phyloP scores from a whole-genome alignment of 2,888 invertebrate species.

The Anarsia innoxiella region DNA sequence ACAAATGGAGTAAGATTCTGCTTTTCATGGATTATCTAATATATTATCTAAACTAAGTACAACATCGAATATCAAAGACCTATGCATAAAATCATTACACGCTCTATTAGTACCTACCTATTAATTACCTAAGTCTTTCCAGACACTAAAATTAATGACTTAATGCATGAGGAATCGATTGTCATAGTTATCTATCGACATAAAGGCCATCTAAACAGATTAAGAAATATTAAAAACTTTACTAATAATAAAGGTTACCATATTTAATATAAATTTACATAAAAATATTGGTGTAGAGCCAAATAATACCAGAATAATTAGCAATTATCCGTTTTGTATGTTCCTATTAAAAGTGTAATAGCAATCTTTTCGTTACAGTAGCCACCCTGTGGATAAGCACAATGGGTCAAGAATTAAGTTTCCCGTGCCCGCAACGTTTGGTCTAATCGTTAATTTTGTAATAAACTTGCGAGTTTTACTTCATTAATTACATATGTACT shows the following conservation, averaged over 20 bases:
- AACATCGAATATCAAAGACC: neutral
- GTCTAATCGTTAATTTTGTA: too few relatives aligned
- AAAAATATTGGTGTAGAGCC: too few relatives aligned
- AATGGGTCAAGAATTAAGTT: neutral
- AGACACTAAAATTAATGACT: neutral
- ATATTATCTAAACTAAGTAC: neutral
- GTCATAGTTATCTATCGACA: neutral
- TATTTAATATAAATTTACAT: too few relatives aligned
- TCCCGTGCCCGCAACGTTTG: too few relatives aligned
- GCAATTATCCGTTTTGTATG: neutral
- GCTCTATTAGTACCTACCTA: neutral
- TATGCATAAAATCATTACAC: too few relatives aligned
- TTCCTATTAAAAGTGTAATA: neutral
- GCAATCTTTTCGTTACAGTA: neutral
- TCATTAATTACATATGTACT: too few relatives aligned
- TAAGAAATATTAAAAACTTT: neutral
- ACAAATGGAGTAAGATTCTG: slow-evolving; percentile 4
- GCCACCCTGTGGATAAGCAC: neutral
- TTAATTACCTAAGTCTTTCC: neutral
- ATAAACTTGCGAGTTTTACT: too few relatives aligned
- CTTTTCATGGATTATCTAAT: neutral
- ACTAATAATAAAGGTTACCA: neutral
- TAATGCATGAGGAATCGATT: neutral
- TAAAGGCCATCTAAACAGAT: neutral
- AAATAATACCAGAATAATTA: neutral